These are phyloP conservation scores for Lepisosteus osseus DNA, from an alignment of 2,113 vertebrate species.

Conservation along the genomic window DNA sequence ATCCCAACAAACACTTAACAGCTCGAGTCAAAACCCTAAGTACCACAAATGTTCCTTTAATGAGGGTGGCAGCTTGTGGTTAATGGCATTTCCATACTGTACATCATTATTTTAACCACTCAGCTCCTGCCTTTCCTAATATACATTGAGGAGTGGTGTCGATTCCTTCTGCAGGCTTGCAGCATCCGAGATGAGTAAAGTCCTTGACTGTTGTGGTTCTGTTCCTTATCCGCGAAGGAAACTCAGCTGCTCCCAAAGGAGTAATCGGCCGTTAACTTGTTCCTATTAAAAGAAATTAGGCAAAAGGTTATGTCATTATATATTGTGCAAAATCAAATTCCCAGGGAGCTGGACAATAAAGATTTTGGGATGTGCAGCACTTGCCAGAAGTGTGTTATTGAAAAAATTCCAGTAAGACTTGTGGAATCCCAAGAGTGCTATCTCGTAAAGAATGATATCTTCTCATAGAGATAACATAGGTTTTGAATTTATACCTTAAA, in stretches of 20 bases:
- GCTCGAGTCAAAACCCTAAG: conserved; percentile 24
- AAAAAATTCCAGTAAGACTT: conserved; percentile 28
- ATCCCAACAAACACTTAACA: conserved; percentile 8
- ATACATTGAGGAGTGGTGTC: conserved; percentile 47
- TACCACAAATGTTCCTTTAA: neutral
- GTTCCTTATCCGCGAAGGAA: conserved; percentile 86
- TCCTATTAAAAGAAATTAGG: conserved; percentile 91
- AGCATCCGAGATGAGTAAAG: conserved; percentile 17
- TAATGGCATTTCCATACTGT: conserved; percentile 1
- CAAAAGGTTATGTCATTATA: conserved; percentile 89
- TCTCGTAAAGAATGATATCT: conserved; percentile 16
- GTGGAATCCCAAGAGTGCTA: conserved; percentile 23
- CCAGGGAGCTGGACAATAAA: conserved; percentile 74
- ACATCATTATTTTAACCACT: conserved; percentile 5
- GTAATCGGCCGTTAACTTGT: conserved; percentile 79
- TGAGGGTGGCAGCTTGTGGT: conserved; percentile 37
- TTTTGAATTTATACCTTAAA: neutral
- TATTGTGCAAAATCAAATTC: conserved; percentile 81
- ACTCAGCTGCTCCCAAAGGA: conserved; percentile 77
- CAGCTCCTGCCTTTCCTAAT: conserved; percentile 53
- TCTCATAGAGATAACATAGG: neutral
- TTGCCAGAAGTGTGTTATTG: conserved; percentile 59
- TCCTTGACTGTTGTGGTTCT: conserved; percentile 63
- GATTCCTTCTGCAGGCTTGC: conserved; percentile 20
- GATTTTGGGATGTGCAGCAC: conserved; percentile 51